A percentile compares a stretch with the other conserved stretches of the same genome.
These are phyloP conservation scores for Gryllus longicercus DNA, from an alignment of 2,888 invertebrate genomes.

Conservation along the genomic window DNA sequence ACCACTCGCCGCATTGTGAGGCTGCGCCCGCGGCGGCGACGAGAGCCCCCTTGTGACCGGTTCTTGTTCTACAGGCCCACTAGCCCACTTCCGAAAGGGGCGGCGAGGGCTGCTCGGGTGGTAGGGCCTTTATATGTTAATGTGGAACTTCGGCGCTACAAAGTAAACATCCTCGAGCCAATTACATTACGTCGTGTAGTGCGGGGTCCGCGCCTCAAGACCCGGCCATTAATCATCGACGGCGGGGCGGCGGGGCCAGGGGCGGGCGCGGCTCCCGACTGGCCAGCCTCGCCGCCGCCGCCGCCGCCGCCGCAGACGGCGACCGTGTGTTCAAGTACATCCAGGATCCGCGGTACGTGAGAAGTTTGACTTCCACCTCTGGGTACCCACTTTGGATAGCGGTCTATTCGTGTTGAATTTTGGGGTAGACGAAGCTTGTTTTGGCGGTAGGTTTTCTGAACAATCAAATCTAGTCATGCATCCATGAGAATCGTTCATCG, in stretches of 20 bases:
- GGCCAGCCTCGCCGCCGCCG: too few relatives aligned
- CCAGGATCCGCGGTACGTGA: too few relatives aligned
- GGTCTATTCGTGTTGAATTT: too few relatives aligned
- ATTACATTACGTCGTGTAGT: slow-evolving; percentile 7
- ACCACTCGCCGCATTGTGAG: not conserved
- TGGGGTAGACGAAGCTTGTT: too few relatives aligned
- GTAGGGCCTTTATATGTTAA: slow-evolving; percentile 9
- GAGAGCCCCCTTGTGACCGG: not conserved
- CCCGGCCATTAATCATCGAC: slow-evolving; percentile 1
- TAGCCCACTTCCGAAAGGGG: not conserved
- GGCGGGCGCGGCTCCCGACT: too few relatives aligned
- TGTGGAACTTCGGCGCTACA: slow-evolving; percentile 7
- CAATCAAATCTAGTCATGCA: too few relatives aligned
- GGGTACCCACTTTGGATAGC: too few relatives aligned
- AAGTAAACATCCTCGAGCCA: not conserved
- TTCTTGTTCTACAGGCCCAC: not conserved
- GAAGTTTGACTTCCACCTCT: too few relatives aligned
- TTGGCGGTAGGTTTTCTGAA: too few relatives aligned
- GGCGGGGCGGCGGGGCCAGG: not conserved
- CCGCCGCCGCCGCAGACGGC: too few relatives aligned
- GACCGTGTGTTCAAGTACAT: too few relatives aligned
- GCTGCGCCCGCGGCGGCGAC: not conserved
- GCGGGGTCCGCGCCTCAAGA: not conserved
- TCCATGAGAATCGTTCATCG: too few relatives aligned
- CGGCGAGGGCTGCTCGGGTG: not conserved